These are phyloP conservation scores for Apogon talboti DNA, from an alignment of 2,797 vertebrate genomes.

Conservation along the genomic window DNA sequence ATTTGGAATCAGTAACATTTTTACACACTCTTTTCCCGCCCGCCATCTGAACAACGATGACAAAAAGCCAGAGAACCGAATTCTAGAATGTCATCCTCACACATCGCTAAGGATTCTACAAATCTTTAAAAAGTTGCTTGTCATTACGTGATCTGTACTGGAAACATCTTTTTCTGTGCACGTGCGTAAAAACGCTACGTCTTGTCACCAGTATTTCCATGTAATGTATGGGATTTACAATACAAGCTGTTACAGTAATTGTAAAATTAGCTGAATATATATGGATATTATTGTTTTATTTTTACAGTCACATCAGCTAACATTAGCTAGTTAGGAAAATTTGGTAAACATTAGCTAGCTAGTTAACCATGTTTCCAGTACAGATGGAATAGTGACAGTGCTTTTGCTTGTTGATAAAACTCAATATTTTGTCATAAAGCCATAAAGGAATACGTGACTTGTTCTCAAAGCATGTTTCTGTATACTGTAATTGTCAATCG, in stretches of 20 bases:
- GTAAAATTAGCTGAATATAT: no score
- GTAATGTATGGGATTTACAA: no score
- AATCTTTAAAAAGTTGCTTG: neutral
- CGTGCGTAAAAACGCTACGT: no score
- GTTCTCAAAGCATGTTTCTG: conserved; percentile 57
- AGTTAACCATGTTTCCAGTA: no score
- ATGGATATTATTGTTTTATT: no score
- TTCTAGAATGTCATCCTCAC: conserved; percentile 19
- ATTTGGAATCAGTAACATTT: conserved; percentile 34
- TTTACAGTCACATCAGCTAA: no score
- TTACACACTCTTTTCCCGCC: conserved; percentile 23
- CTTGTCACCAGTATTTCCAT: no score
- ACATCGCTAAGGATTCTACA: conserved; percentile 2
- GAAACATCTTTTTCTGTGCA: no score
- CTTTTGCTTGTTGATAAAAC: conserved; percentile 20
- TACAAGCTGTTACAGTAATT: no score
- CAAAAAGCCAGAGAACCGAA: neutral
- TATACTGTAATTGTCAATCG: conserved; percentile 20
- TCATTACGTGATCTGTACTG: no score
- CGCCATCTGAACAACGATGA: neutral
- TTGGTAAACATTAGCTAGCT: no score
- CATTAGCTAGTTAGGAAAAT: no score
- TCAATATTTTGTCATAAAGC: conserved; percentile 13
- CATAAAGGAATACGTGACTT: conserved; percentile 21
- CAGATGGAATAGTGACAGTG: neutral